Conservation (phyloP, 2,888 invertebrate species). For the Archaeoteleia sp. region DNA sequence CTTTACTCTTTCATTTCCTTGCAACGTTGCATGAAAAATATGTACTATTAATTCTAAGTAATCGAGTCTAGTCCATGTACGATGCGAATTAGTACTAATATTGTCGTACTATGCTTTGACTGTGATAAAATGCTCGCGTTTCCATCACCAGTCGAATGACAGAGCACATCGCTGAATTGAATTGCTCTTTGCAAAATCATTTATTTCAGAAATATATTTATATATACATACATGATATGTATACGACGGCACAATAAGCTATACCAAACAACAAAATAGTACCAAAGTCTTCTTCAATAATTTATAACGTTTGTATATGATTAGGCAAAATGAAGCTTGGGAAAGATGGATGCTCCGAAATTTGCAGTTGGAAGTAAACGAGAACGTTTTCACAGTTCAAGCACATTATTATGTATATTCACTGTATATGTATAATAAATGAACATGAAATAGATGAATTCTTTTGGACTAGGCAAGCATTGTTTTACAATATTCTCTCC, state of each 20-base stretch:
- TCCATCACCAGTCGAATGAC: slow-evolving; percentile 48
- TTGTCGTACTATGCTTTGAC: slow-evolving; percentile 66
- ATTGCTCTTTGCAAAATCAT: background rate
- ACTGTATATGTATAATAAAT: slow-evolving; percentile 69
- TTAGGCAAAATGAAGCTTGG: background rate
- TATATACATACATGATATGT: too few species aligned
- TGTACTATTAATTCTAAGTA: slow-evolving; percentile 71
- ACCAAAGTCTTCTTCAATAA: too few species aligned
- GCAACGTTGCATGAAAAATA: slow-evolving; percentile 65
- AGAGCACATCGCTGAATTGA: slow-evolving; percentile 24
- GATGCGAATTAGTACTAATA: slow-evolving; percentile 67
- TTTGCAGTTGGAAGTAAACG: slow-evolving; percentile 53
- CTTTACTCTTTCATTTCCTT: slow-evolving; percentile 59
- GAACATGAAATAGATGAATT: slow-evolving; percentile 46
- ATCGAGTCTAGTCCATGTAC: slow-evolving; percentile 74
- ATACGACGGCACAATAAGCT: too few species aligned
- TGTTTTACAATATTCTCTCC: slow-evolving; percentile 45
- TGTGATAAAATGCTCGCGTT: slow-evolving; percentile 66
- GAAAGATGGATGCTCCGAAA: slow-evolving; percentile 46
- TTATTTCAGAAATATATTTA: background rate
- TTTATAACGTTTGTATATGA: too few species aligned
- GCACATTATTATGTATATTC: slow-evolving; percentile 69
- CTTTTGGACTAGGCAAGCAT: slow-evolving; percentile 40
- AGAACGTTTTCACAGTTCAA: slow-evolving; percentile 69
- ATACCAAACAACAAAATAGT: too few species aligned